These are phyloP conservation scores for Pemphredon lugubris DNA, from an alignment of 2,888 invertebrate species.

Conservation along the genomic window DNA sequence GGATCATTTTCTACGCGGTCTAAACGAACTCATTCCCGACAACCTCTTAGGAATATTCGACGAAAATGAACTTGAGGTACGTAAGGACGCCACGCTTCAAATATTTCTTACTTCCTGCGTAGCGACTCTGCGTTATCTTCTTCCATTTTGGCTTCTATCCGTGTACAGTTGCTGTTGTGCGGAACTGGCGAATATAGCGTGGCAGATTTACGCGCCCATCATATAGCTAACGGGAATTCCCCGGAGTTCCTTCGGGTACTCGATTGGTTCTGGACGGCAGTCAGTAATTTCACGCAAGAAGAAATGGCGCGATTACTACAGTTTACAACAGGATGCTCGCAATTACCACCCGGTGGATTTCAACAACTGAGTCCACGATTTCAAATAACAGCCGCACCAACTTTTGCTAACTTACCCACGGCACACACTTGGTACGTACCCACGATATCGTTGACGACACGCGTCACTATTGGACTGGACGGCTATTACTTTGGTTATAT, in stretches of 20 bases:
- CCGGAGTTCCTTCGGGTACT: conserved; percentile 92
- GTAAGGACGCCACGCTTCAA: too few species aligned
- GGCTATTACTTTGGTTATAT: too few species aligned
- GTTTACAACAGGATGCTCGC: conserved; percentile 96
- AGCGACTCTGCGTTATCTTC: too few species aligned
- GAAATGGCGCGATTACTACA: conserved; percentile 96
- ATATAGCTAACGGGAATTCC: conserved; percentile 91
- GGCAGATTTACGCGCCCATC: conserved; percentile 94
- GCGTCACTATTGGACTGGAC: too few species aligned
- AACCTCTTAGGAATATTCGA: conserved; percentile 96
- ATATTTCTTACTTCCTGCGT: too few species aligned
- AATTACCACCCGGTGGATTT: conserved; percentile 95
- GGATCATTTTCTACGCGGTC: conserved; percentile 93
- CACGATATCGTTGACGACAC: not conserved
- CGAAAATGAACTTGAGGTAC: conserved; percentile 97
- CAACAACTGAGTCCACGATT: conserved; percentile 94
- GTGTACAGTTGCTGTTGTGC: conserved; percentile 91
- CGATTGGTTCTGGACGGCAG: conserved; percentile 95
- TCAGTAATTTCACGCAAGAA: conserved; percentile 93
- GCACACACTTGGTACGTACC: conserved; percentile 92
- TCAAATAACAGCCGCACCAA: conserved; percentile 94
- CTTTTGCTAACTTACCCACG: conserved; percentile 94
- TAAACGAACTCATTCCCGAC: conserved; percentile 95
- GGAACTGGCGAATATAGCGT: conserved; percentile 96
- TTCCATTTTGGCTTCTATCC: too few species aligned